phyloP scores from a whole-genome alignment of 2,888 invertebrate genomes.

The Athetis lepigone region DNA sequence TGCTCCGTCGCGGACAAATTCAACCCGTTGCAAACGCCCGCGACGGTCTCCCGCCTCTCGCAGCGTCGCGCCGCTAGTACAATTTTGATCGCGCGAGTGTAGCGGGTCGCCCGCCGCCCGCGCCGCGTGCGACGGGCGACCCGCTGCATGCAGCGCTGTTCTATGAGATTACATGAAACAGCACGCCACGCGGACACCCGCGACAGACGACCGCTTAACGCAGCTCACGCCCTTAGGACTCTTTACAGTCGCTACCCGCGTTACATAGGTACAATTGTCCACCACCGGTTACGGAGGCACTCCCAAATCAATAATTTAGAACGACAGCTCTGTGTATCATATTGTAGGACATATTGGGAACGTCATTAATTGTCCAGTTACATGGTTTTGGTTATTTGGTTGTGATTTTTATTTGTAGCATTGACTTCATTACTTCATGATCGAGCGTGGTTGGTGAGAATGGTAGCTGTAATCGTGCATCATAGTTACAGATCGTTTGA shows the following conservation, averaged over 20 bases:
- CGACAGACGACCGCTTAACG: no score
- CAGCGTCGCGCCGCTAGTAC: no score
- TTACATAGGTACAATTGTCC: not conserved
- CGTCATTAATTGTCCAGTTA: slow-evolving; percentile 43
- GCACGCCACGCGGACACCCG: no score
- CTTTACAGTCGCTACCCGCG: no score
- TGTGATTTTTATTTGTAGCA: slow-evolving; percentile 38
- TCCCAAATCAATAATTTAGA: slow-evolving; percentile 28
- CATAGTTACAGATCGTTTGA: not conserved
- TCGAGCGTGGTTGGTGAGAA: slow-evolving; percentile 63
- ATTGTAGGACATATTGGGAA: slow-evolving; percentile 45
- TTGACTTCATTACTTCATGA: slow-evolving; percentile 24
- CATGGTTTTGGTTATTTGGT: slow-evolving; percentile 62
- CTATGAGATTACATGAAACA: no score
- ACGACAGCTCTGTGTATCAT: slow-evolving; percentile 40
- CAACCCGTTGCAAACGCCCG: no score
- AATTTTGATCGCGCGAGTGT: no score
- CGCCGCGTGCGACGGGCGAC: no score
- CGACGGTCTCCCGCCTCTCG: no score
- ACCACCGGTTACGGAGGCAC: not conserved
- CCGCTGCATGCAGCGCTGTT: no score
- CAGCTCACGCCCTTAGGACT: not conserved
- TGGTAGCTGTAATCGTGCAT: slow-evolving; percentile 53
- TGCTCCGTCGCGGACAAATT: no score
- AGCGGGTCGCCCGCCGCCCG: no score